phyloP scores from a whole-genome alignment of 2,797 vertebrate species.

The Heliangelus exortis region DNA sequence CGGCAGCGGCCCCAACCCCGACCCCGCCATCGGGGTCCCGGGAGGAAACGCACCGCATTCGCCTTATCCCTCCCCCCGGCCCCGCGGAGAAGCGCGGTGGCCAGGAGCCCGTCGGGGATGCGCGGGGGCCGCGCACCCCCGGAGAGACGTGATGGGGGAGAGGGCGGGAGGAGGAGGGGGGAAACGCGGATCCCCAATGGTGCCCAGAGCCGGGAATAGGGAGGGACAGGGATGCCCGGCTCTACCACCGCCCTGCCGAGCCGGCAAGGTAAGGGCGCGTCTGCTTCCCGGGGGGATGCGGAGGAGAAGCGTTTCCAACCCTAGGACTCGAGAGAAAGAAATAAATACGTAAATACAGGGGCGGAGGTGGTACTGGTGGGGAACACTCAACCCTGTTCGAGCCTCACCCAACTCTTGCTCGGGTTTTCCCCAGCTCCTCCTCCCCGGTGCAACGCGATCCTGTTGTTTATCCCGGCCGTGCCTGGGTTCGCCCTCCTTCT shows the following conservation, averaged over 20 bases:
- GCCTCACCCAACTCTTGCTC: background rate
- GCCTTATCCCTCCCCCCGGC: no score
- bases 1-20: background rate
- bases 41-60: background rate
- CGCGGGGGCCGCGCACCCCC: no score
- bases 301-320: background rate
- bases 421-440: background rate
- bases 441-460: background rate
- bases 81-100: no score
- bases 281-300: background rate
- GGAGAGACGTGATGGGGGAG: no score
- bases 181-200: background rate
- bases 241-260: background rate
- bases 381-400: background rate
- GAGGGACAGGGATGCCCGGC: no score
- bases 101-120: background rate
- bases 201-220: no score
- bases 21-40: background rate
- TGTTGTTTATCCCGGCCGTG: slow-evolving; percentile 15
- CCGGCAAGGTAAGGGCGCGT: background rate
- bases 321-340: background rate
- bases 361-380: no score
- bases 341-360: background rate
- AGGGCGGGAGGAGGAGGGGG: background rate
- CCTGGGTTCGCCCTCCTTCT: background rate